phyloP scores from a whole-genome alignment of 2,113 vertebrate genomes.

The Pavo muticus region DNA sequence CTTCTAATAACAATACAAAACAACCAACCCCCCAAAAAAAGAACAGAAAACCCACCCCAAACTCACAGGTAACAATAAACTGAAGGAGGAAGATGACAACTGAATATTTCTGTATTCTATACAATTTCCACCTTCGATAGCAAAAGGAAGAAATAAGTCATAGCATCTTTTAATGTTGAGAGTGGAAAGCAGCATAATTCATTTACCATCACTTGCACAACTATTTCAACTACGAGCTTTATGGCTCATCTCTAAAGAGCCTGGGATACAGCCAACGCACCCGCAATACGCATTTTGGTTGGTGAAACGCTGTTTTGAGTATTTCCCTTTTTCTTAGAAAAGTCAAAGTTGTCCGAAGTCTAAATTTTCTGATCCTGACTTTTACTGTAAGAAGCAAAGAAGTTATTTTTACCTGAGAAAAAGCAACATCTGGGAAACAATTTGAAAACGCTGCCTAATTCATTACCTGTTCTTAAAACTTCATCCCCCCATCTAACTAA shows the following conservation, averaged over 20 bases:
- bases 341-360: neutral
- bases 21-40: neutral
- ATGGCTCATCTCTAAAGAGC: neutral
- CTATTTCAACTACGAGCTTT: neutral
- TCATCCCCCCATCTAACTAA: neutral
- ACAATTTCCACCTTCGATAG: neutral
- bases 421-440: neutral
- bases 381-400: neutral
- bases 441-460: neutral
- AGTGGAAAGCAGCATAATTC: neutral
- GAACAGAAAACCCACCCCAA: neutral
- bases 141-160: neutral
- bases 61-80: neutral
- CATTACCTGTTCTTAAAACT: neutral
- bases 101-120: neutral
- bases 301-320: conserved; percentile 7
- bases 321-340: conserved; percentile 10
- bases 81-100: neutral
- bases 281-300: neutral
- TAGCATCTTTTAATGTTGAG: neutral
- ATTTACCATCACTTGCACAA: neutral
- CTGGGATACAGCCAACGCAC: neutral
- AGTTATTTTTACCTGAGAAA: neutral
- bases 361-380: neutral
- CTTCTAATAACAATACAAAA: neutral